Conservation (phyloP, 2,888 invertebrate genomes). For the Ecliptopera silaceata region DNA sequence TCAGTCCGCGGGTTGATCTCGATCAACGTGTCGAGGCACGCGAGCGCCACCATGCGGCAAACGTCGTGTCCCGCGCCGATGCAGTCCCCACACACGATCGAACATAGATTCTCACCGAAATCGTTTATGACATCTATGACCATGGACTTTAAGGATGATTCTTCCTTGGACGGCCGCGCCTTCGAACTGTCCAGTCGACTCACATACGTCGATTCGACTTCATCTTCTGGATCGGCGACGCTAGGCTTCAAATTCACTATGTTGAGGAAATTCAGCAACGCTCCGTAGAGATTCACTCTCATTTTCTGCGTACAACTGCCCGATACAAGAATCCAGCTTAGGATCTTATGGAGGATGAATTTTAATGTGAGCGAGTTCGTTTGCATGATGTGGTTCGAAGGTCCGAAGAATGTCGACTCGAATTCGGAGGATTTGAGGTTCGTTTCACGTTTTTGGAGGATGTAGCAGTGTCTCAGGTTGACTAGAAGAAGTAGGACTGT, state of each 20-base stretch:
- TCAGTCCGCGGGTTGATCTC: slow-evolving; percentile 87
- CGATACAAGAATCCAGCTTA: slow-evolving; percentile 92
- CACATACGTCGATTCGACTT: slow-evolving; percentile 80
- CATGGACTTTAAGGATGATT: slow-evolving; percentile 69
- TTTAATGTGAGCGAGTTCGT: slow-evolving; percentile 87
- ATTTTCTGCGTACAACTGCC: slow-evolving; percentile 92
- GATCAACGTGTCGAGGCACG: slow-evolving; percentile 90
- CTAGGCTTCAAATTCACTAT: slow-evolving; percentile 85
- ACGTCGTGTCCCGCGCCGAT: slow-evolving; percentile 93
- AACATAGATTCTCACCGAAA: slow-evolving; percentile 92
- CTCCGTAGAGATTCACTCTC: slow-evolving; percentile 93
- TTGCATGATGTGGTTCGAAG: slow-evolving; percentile 76
- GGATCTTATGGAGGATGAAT: slow-evolving; percentile 88
- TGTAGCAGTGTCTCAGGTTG: slow-evolving; percentile 88
- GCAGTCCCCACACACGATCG: slow-evolving; percentile 92
- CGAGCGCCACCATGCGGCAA: slow-evolving; percentile 93
- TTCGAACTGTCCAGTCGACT: slow-evolving; percentile 86
- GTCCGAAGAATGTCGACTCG: slow-evolving; percentile 73
- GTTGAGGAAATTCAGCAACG: slow-evolving; percentile 90
- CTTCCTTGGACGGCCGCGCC: slow-evolving; percentile 55
- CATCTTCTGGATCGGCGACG: slow-evolving; percentile 64
- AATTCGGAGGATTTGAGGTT: slow-evolving; percentile 66
- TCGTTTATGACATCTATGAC: slow-evolving; percentile 82
- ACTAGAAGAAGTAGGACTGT: slow-evolving; percentile 90
- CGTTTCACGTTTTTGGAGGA: slow-evolving; percentile 76